These are phyloP conservation scores for Margaritifera margaritifera DNA, from an alignment of 2,888 invertebrate species.

Conservation along the genomic window DNA sequence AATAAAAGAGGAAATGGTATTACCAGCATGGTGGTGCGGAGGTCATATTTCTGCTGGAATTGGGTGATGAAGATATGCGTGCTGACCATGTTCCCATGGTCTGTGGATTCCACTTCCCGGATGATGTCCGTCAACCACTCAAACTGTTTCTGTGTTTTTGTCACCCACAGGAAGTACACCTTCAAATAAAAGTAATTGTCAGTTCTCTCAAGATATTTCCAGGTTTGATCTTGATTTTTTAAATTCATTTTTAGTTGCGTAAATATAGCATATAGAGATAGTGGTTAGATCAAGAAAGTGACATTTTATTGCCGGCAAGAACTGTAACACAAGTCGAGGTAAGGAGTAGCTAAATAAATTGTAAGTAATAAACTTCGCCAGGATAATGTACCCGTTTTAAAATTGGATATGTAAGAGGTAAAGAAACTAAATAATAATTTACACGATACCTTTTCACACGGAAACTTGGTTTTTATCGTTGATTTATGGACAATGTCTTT, in stretches of 20 bases:
- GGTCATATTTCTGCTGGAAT: conserved; percentile 79
- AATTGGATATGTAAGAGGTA: no score
- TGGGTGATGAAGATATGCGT: conserved; percentile 80
- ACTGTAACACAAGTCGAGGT: no score
- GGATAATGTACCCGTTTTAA: no score
- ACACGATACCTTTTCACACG: conserved; percentile 69
- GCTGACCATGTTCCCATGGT: conserved; percentile 74
- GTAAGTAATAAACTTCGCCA: no score
- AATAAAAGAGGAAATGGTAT: conserved; percentile 45
- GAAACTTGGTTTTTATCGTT: conserved; percentile 47
- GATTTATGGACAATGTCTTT: conserved; percentile 77
- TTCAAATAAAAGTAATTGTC: conserved; percentile 45
- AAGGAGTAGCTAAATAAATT: no score
- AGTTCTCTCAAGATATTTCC: not conserved
- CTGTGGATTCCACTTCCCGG: conserved; percentile 77
- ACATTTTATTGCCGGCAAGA: no score
- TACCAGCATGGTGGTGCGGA: conserved; percentile 78
- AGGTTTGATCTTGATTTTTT: no score
- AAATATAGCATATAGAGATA: no score
- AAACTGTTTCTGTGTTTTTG: conserved; percentile 79
- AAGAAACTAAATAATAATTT: no score
- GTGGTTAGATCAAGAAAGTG: no score
- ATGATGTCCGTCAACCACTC: conserved; percentile 80
- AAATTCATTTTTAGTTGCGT: no score
- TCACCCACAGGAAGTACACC: conserved; percentile 80